Evolutionary conservation across 2,113 vertebrate species (phyloP).

Genomic region (Malurus elegans): DNA sequence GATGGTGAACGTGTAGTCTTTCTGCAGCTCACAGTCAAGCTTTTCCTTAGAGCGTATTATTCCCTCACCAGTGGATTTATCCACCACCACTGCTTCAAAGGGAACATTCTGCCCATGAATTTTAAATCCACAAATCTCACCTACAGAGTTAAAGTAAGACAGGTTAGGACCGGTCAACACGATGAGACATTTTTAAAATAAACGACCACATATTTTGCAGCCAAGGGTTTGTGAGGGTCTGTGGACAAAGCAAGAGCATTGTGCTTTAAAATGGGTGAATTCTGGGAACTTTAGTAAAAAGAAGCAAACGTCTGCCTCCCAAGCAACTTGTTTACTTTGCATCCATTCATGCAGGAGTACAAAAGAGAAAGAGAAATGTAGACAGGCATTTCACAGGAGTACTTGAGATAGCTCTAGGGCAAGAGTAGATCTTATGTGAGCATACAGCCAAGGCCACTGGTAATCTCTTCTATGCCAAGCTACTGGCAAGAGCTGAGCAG

Average conservation of each 20-base stretch:
- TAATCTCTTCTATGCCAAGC: constrained; percentile 58
- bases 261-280: constrained; percentile 83
- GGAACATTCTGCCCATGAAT: constrained; percentile 95
- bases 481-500: constrained; percentile 59
- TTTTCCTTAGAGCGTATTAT: constrained; percentile 90
- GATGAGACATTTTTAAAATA: neutral
- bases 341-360: constrained; percentile 98
- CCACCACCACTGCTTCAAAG: constrained; percentile 96
- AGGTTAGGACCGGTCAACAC: neutral
- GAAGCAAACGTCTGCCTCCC: constrained; percentile 83
- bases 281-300: constrained; percentile 79
- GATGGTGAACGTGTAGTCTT: constrained; percentile 94
- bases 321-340: constrained; percentile 94
- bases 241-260: constrained; percentile 87
- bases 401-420: constrained; percentile 79
- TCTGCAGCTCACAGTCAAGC: constrained; percentile 95
- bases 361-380: constrained; percentile 78
- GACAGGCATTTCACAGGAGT: constrained; percentile 98
- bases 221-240: constrained; percentile 86
- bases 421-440: constrained; percentile 62
- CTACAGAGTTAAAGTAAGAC: constrained; percentile 69
- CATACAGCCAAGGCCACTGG: constrained; percentile 71
- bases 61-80: constrained; percentile 95
- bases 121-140: constrained; percentile 98
- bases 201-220: constrained; percentile 81